These are phyloP conservation scores for Anarhynchus alexandrinus DNA, from an alignment of 2,113 vertebrate genomes.

Conservation along the genomic window DNA sequence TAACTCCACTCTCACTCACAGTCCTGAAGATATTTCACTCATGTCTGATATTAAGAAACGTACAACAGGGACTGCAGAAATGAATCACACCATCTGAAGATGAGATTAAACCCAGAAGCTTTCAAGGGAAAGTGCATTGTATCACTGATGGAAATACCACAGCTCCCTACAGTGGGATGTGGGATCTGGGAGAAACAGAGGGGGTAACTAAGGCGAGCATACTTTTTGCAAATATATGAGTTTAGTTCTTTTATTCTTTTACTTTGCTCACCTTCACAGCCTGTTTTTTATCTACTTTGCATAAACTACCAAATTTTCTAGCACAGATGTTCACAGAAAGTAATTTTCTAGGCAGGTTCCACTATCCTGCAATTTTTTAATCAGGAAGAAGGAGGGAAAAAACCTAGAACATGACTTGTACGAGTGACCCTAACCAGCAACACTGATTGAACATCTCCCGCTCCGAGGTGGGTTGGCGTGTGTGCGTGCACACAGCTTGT, in stretches of 20 bases:
- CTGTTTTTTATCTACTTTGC: neutral
- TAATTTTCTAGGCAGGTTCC: neutral
- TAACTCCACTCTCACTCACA: neutral
- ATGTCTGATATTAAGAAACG: constrained; percentile 24
- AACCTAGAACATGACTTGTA: neutral
- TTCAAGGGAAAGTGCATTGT: neutral
- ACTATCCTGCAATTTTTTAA: neutral
- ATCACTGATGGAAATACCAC: neutral
- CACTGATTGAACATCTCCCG: neutral
- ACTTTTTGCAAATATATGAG: neutral
- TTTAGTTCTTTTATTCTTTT: neutral
- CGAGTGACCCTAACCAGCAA: neutral
- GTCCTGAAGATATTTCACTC: constrained; percentile 44
- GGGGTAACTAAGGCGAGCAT: neutral
- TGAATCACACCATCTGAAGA: constrained; percentile 8
- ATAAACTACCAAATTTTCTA: neutral
- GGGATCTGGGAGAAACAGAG: neutral
- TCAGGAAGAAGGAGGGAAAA: neutral
- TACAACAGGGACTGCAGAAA: constrained; percentile 33
- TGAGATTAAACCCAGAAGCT: constrained; percentile 45
- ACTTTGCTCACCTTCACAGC: neutral
- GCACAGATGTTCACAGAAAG: neutral
- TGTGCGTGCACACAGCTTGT: neutral
- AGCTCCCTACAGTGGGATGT: neutral
- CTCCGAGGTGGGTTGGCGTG: neutral